Conservation (phyloP, 2,888 invertebrate species). For the Piscicola geometra region DNA sequence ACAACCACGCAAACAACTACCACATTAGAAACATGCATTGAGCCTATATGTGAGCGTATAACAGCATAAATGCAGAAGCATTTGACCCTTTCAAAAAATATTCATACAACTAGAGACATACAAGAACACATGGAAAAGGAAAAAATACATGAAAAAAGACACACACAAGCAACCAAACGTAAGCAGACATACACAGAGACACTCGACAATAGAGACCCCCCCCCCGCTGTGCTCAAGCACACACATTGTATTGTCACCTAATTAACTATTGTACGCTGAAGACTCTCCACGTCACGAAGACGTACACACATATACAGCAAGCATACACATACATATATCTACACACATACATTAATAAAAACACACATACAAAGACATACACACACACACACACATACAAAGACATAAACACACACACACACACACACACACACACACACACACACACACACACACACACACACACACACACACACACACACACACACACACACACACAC, state of each 20-base stretch:
- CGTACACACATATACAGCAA: not conserved
- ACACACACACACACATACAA: not conserved
- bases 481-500: not conserved
- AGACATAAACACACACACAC: not conserved
- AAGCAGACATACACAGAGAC: not conserved
- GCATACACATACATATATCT: conserved; percentile 1
- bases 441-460: not conserved
- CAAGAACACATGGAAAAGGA: not conserved
- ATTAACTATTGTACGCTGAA: conserved; percentile 18
- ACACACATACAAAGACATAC: not conserved
- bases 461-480: conserved; percentile 6
- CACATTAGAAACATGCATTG: too few relatives aligned
- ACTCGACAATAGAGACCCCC: conserved; percentile 7
- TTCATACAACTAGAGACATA: not conserved
- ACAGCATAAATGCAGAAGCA: too few relatives aligned
- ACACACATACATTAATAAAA: not conserved
- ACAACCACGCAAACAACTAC: too few relatives aligned
- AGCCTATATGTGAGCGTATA: too few relatives aligned
- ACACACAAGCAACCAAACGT: not conserved
- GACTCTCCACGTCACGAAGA: too few relatives aligned
- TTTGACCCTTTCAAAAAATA: too few relatives aligned
- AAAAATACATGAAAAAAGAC: not conserved
- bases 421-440: not conserved
- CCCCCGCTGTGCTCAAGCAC: conserved; percentile 5
- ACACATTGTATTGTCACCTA: conserved; percentile 12